Conservation (phyloP, 2,113 vertebrate genomes). For the Condylura cristata region DNA sequence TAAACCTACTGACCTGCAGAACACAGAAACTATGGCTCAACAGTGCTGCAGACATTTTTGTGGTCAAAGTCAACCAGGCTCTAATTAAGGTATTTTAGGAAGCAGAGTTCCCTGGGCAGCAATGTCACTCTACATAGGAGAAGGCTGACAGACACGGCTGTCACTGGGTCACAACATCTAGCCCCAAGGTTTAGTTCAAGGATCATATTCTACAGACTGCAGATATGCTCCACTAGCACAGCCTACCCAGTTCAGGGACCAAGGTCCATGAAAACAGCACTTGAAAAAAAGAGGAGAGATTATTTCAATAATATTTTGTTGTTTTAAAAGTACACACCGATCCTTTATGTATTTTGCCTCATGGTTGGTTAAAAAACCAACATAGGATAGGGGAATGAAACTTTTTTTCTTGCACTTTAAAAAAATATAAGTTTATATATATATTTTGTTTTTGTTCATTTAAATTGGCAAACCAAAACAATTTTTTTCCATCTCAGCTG, state of each 20-base stretch:
- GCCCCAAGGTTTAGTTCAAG: neutral
- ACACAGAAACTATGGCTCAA: neutral
- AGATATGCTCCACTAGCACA: neutral
- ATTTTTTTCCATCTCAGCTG: too few species aligned
- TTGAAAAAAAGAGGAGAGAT: neutral
- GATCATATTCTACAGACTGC: neutral
- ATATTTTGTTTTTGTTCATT: too few species aligned
- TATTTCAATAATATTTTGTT: slow-evolving; percentile 20
- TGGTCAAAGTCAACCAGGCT: neutral
- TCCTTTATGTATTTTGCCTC: slow-evolving; percentile 13
- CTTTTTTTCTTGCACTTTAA: too few species aligned
- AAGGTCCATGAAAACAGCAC: neutral
- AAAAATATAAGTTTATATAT: too few species aligned
- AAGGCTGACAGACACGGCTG: neutral
- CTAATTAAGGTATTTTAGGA: slow-evolving; percentile 46
- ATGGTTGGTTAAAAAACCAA: neutral
- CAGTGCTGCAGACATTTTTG: neutral
- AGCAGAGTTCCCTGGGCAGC: neutral
- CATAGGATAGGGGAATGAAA: neutral
- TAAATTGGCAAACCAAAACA: too few species aligned
- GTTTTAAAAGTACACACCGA: slow-evolving; percentile 48
- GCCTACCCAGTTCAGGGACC: neutral
- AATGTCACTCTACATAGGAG: neutral
- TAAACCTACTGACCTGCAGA: neutral
- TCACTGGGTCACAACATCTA: slow-evolving; percentile 11